Base-by-base conservation (phyloP, 2,113 vertebrate species). In the Amblyornis subalaris region DNA sequence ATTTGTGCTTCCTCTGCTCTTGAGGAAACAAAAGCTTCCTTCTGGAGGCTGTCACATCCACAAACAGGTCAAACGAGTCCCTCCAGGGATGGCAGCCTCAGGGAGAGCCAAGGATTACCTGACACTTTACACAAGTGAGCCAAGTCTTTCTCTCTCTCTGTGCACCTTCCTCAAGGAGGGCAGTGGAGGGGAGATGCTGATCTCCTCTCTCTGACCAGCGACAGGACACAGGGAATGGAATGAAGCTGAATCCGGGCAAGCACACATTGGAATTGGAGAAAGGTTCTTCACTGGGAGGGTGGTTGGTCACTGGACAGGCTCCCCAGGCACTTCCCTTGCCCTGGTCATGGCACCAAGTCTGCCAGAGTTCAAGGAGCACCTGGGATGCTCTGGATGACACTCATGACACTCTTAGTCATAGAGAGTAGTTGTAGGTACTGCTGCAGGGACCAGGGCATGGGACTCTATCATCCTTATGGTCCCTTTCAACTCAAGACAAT, bases 371-470 rank as follows among this genome's bases (percentile, higher is more conserved):
- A 89, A 60, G 53, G 5, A 75, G 40, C 6, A 12, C 14, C 26
- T 65, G 22, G 38, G 47, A 51, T 69, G 54, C 62, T 57, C n/a
- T 53, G 45, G 38, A 31, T 4, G 2, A 72, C 0, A 2, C 29
- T 77, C 21, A 51, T 1, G 1, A 64, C 0, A 1, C 31, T 73
- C 26, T 69, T 0, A 54, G 26, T n/a, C 65, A 36, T 5, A 31
- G 2, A 6, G 23, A 44, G 88, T 67, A 70, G 28, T 35, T 61
- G 47, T 22, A 69, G 50, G n/a, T n/a, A 74, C 28, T 36, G 16
- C 60, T 70, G 17, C 1, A 3, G 51, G 25, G 23, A 64, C 12
- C 24, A 64, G 29, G 15, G 48, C 72, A 14, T 13, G 60, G 69
- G 5, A 53, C 12, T 55, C 40, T 11, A 19, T 26, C 24, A 40